Percentiles rank a stretch among this genome's conserved stretches.
These are phyloP conservation scores for Phoxinus phoxinus DNA, from an alignment of 2,113 vertebrate species.

Conservation along the genomic window DNA sequence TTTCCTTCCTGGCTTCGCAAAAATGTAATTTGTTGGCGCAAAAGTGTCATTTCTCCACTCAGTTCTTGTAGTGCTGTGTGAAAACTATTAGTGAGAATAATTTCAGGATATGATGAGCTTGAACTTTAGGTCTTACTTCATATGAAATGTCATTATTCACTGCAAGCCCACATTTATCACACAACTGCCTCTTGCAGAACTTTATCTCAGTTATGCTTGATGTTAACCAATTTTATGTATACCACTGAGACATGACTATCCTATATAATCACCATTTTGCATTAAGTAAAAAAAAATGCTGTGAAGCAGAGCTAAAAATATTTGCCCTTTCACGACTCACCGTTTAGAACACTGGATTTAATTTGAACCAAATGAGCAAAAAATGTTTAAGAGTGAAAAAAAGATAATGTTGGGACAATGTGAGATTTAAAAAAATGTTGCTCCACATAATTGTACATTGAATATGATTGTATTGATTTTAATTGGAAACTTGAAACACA, in stretches of 20 bases:
- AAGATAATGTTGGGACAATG: background rate
- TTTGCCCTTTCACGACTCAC: background rate
- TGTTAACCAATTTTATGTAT: background rate
- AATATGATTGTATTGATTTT: no score
- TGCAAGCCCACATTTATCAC: constrained; percentile 63
- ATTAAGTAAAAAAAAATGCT: background rate
- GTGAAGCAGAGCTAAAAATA: background rate
- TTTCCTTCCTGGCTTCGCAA: background rate
- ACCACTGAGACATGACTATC: constrained; percentile 8
- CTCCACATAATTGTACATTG: background rate
- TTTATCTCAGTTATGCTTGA: background rate
- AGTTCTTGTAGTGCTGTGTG: background rate
- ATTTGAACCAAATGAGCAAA: background rate
- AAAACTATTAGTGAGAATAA: constrained; percentile 3
- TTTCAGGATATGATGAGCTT: constrained; percentile 34
- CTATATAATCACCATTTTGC: constrained; percentile 14
- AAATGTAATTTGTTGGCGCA: background rate
- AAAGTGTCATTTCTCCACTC: background rate
- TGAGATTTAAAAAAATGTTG: background rate
- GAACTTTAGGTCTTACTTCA: constrained; percentile 58
- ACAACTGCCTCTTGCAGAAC: background rate
- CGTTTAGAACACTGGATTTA: background rate
- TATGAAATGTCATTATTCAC: constrained; percentile 52
- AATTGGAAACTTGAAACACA: no score
- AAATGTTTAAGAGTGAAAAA: background rate